Base-by-base conservation (phyloP, 2,888 invertebrate genomes). In the Alviniconcha strummeri region DNA sequence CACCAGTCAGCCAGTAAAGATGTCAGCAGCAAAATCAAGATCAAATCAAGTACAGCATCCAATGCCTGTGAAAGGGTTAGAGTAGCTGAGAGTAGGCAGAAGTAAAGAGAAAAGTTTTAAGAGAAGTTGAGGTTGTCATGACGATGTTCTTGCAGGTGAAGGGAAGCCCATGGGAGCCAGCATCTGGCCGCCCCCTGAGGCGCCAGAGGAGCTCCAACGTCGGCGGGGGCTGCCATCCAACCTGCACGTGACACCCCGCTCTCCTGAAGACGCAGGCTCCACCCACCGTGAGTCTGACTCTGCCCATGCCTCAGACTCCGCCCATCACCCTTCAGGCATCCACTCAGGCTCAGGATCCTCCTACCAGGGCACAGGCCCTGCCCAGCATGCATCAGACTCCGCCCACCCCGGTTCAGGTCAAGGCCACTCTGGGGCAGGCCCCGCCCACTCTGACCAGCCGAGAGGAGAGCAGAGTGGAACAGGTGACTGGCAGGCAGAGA, bases 121-220 rank as follows among this genome's bases (percentile, higher is more conserved):
- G 36, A 36, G 36, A 36, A 36, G 36, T 36, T 36, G 36, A 36
- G 36, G 36, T 36, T 36, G 36, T 36, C 36, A 36, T 36, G 36
- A 36, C 36, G 3, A 36, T 36, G 36, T 36, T 60, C 9, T 55
- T 52, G 15, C 75, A 84, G 87, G 82, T 54, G 87, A 85, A 55
- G 82, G 85, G 13, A 85, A 87, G 17, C 77, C 82, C 52, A 84
- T 85, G 71, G 79, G 81, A 5, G 87, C 89, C 36, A 90, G 88
- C 55, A 87, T 90, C 6, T 90, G 90, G 90, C 90, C 90, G 0
- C 90, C 90, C 19, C 90, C 90, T 13, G 85, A 87, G 77, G 87
- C 87, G 9, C 89, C 88, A 72, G 89, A 89, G 71, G 90, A 89
- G 72, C 84, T 88, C 82, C 85, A 86, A 57, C 83, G 86, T 76